Base-by-base conservation (phyloP, 23 tunicate genomes). In the Halocynthia aurantium region DNA sequence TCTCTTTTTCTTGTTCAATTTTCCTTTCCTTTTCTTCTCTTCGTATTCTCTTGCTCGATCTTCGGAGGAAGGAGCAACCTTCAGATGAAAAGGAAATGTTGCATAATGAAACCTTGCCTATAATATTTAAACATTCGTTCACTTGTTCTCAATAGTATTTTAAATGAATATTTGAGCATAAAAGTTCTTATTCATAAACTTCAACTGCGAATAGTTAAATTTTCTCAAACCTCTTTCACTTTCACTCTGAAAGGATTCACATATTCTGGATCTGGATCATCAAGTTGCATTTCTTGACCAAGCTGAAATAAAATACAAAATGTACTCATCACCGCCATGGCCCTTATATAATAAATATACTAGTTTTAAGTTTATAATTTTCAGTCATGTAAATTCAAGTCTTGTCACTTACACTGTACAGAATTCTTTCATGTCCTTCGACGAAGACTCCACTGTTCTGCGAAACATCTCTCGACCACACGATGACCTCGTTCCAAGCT, bases 221-320 rank as follows among this genome's bases (percentile, higher is more conserved):
- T 31, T 55, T 50, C 56, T 74, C 13, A 44, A 31, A 50, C 62
- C 8, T 50, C 10, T 74, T 74, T 53, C 62, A 63, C 64, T 55
- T 54, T 53, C 12, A 51, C 11, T 56, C 31, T 54, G 65, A 88
- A 88, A 19, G 95, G 95, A 73, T 88, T 88, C 50, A 40, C 64
- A 55, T 88, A 88, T 21, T 13, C 50, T 78, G 69, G 73, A 55
- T 88, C 95, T 49, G 73, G 71, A n/a, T 72, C 84, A 53, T 87
- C 95, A 79, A 88, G 78, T 44, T 67, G 75, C 50, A 88, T 52
- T 56, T 88, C 95, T 72, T 88, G 95, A 10, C 89, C 85, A 71
- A 84, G 65, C 88, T 84, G 73, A 0, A 74, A 63, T 7, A 22
- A 8, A 75, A n/a, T 8, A 67, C 1, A 71, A 5, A 73, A 31